Evolutionary conservation across 2,888 invertebrate genomes (phyloP).

Genomic region (Odontothrips loti): DNA sequence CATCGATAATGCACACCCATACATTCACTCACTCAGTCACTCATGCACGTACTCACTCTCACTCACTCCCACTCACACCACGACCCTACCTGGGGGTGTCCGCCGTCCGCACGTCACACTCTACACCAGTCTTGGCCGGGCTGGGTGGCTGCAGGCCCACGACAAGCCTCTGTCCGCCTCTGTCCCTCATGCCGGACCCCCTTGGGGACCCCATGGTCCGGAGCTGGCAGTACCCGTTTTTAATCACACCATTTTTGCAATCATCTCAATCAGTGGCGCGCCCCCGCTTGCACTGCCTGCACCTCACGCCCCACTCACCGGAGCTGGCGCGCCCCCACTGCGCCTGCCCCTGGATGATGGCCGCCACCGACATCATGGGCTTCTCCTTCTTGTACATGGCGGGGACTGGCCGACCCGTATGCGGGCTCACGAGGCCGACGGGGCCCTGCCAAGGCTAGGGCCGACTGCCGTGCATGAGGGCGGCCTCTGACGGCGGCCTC

Average conservation of each 20-base stretch:
- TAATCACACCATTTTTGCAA: too few species aligned
- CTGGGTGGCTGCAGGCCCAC: too few species aligned
- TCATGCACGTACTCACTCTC: not conserved
- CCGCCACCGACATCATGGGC: constrained; percentile 80
- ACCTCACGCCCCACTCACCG: not conserved
- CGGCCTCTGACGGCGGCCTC: too few species aligned
- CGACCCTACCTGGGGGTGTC: too few species aligned
- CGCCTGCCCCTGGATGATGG: constrained; percentile 65
- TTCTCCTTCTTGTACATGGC: constrained; percentile 81
- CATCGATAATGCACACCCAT: not conserved
- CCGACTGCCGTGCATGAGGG: not conserved
- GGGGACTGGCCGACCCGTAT: not conserved
- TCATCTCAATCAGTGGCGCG: too few species aligned
- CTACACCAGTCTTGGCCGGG: too few species aligned
- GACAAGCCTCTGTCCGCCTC: too few species aligned
- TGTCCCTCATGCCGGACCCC: too few species aligned
- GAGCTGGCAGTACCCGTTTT: too few species aligned
- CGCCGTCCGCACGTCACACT: too few species aligned
- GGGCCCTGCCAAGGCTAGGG: not conserved
- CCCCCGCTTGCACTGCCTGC: too few species aligned
- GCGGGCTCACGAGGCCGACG: not conserved
- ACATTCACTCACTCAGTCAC: not conserved
- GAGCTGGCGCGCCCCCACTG: constrained; percentile 56
- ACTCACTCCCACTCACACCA: not conserved
- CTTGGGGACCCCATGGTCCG: too few species aligned